Evolutionary conservation across 2,888 invertebrate genomes (phyloP).

Genomic region (Xestobium rufovillosum): DNA sequence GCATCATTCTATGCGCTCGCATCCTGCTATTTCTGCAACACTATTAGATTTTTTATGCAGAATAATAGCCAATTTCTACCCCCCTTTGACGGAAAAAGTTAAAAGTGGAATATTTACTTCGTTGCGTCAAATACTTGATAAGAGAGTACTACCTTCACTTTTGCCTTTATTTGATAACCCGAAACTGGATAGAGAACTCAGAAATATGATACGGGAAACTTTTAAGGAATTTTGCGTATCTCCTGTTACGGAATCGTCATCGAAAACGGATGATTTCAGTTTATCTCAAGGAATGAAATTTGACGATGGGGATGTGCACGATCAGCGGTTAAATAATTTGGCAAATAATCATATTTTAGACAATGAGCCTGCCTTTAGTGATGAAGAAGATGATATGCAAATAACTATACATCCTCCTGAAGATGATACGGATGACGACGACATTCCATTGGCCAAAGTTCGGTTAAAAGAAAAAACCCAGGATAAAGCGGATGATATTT

Average conservation of each 20-base stretch:
- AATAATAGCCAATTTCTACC: constrained; percentile 83
- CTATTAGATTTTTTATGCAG: constrained; percentile 85
- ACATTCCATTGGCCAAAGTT: constrained; percentile 71
- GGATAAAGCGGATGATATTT: constrained; percentile 38
- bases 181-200: constrained; percentile 75
- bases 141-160: constrained; percentile 82
- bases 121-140: constrained; percentile 78
- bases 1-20: constrained; percentile 88
- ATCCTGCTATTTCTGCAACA: constrained; percentile 84
- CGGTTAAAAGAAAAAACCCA: constrained; percentile 51
- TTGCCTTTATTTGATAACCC: constrained; percentile 82
- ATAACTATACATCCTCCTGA: constrained; percentile 42
- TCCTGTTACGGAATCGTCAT: constrained; percentile 48
- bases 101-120: constrained; percentile 76
- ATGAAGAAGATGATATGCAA: constrained; percentile 67
- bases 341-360: constrained; percentile 47
- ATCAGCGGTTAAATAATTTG: constrained; percentile 24
- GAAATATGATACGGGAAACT: constrained; percentile 78
- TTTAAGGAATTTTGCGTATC: constrained; percentile 82
- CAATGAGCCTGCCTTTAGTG: constrained; percentile 73
- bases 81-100: constrained; percentile 70
- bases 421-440: constrained; percentile 65
- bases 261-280: constrained; percentile 34
- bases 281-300: constrained; percentile 25
- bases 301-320: constrained; percentile 29